Conservation (phyloP, 2,888 invertebrate species). For the Ditula angustiorana region DNA sequence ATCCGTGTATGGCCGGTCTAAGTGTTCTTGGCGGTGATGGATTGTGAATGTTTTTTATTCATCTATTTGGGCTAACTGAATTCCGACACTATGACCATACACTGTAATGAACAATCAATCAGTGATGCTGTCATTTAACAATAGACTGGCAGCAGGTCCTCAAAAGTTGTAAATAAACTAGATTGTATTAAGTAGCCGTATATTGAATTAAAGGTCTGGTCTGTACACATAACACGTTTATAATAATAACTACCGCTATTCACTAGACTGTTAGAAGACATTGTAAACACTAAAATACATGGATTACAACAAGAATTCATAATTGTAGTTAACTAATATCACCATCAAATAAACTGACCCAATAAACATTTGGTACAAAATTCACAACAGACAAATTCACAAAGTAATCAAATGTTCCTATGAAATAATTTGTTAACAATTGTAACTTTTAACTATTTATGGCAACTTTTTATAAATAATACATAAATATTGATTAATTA, state of each 20-base stretch:
- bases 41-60: too few relatives aligned
- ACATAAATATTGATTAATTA: constrained; percentile 22
- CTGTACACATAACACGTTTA: constrained; percentile 75
- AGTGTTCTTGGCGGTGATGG: too few relatives aligned
- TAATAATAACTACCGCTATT: constrained; percentile 64
- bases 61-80: too few relatives aligned
- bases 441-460: constrained; percentile 58
- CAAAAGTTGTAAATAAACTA: constrained; percentile 43
- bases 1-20: too few relatives aligned
- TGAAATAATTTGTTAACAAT: constrained; percentile 57
- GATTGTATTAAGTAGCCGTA: constrained; percentile 70
- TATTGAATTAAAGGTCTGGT: constrained; percentile 74
- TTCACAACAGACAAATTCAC: constrained; percentile 67
- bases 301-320: constrained; percentile 64
- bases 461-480: constrained; percentile 59
- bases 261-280: constrained; percentile 59
- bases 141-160: background rate
- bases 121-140: background rate
- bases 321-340: constrained; percentile 75
- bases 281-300: constrained; percentile 62
- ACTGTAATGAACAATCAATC: background rate
- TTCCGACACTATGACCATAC: too few relatives aligned
- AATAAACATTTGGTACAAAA: constrained; percentile 67
- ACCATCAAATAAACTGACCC: constrained; percentile 70
- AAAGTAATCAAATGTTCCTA: constrained; percentile 59